Base-by-base conservation (phyloP, 2,797 vertebrate genomes). In the Synaphobranchus kaupii region DNA sequence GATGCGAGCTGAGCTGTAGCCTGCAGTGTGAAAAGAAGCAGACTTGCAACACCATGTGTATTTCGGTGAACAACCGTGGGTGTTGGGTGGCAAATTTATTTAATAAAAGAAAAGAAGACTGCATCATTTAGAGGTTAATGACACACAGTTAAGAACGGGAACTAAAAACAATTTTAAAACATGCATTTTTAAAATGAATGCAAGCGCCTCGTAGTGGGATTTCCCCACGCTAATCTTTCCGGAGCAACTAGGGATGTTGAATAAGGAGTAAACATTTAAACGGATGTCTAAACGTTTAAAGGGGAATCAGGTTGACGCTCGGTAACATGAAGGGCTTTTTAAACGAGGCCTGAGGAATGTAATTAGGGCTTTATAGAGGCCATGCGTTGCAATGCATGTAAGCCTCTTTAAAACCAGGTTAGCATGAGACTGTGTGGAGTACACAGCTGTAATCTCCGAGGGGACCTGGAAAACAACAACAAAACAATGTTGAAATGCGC, bases 361-460 rank as follows among this genome's bases (percentile, higher is more conserved):
- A 78, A 44, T 20, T 39, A 20, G 17, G 34, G 17, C 44, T 78
- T 78, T 44, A 17, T 44, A 4, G 73, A 78, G 73, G 73, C 73
- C 73, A 17, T 39, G 73, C 39, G 34, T 22, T 39, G 34, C 1
- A 44, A 15, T 20, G 39, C 17, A 34, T 22, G 31, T 44, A 44
- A 78, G 73, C 73, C 39, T 20, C 31, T 78, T 78, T 78, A 44
- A 78, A 78, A 78, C 34, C 73, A 78, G 73, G 73, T 78, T 78
- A 39, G 39, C 31, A 73, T 73, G 71, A 73, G 31, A 17, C 28
- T 73, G 25, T 66, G 25, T 80, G 47, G 50, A 10, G 22, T 81
- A 25, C 15, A 25, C 71, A 1, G 34, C 78, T 50, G 44, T 22
- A n/a, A 9, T 50, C 47, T 50, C 78, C 1, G 47, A 48, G 78